A percentile compares a stretch with the other conserved stretches of the same genome.
These are phyloP conservation scores for Gryllus longicercus DNA, from an alignment of 2,888 invertebrate species.

Conservation along the genomic window DNA sequence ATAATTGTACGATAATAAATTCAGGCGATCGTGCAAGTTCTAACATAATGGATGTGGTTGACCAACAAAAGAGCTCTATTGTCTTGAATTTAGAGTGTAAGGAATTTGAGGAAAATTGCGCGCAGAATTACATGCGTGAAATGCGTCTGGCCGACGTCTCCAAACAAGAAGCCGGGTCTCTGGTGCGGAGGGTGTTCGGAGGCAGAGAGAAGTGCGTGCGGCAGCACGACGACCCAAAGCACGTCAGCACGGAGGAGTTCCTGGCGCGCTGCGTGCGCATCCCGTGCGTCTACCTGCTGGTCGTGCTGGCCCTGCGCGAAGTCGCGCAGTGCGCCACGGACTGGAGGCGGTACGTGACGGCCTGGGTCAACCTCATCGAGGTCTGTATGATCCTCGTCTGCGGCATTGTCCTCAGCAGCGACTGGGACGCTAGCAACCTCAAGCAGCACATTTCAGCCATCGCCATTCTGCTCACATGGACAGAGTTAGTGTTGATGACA, in stretches of 20 bases:
- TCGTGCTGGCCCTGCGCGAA: conserved; percentile 63
- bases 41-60: neutral
- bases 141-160: neutral
- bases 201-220: neutral
- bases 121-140: neutral
- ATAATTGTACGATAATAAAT: neutral
- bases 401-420: conserved; percentile 49
- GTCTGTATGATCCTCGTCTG: conserved; percentile 62
- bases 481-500: conserved; percentile 71
- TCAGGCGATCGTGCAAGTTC: neutral
- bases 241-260: neutral
- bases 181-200: neutral
- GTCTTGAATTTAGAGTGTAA: neutral
- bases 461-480: conserved; percentile 69
- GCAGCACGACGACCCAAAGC: neutral
- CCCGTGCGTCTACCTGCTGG: conserved; percentile 48
- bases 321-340: conserved; percentile 67
- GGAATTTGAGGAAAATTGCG: neutral
- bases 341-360: conserved; percentile 24
- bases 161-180: neutral
- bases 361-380: conserved; percentile 69
- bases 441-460: conserved; percentile 65
- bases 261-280: neutral
- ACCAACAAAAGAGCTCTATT: neutral
- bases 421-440: conserved; percentile 40